Percentiles rank a stretch among this genome's conserved stretches.
phyloP scores from a whole-genome alignment of 2,888 invertebrate genomes.

The Craniophora ligustri region DNA sequence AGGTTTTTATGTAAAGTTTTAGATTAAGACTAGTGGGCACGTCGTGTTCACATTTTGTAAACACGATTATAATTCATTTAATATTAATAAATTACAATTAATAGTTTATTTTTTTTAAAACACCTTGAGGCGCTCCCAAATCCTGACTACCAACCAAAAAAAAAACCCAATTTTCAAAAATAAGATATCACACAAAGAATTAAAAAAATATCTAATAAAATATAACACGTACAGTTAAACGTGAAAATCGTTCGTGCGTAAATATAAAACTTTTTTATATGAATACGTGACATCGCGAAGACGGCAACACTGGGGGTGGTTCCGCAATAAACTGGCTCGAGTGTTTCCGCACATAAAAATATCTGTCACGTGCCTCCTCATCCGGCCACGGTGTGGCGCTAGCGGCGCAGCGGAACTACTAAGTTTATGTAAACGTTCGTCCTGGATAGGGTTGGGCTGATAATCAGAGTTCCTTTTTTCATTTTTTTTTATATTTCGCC shows the following conservation, averaged over 20 bases:
- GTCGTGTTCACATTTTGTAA: no score
- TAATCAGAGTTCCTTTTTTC: background rate
- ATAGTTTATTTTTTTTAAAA: background rate
- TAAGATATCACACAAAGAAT: no score
- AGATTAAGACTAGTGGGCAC: no score
- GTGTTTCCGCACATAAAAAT: conserved; percentile 71
- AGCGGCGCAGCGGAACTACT: conserved; percentile 37
- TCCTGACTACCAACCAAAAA: no score
- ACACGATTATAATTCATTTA: no score
- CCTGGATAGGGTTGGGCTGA: conserved; percentile 44
- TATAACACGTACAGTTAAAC: background rate
- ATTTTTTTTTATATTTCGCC: no score
- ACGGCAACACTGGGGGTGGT: conserved; percentile 39
- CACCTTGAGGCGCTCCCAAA: no score
- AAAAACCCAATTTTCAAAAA: no score
- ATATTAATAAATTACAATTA: no score
- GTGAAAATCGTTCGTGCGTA: conserved; percentile 25
- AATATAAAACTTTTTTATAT: conserved; percentile 42
- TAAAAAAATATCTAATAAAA: background rate
- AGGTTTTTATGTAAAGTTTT: no score
- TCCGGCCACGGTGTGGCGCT: conserved; percentile 39
- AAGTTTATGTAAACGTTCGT: conserved; percentile 51
- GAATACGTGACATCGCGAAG: conserved; percentile 38
- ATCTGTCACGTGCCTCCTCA: conserved; percentile 59
- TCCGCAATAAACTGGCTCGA: conserved; percentile 61